phyloP scores from a whole-genome alignment of 2,888 invertebrate genomes.

The Drosophila cognata region DNA sequence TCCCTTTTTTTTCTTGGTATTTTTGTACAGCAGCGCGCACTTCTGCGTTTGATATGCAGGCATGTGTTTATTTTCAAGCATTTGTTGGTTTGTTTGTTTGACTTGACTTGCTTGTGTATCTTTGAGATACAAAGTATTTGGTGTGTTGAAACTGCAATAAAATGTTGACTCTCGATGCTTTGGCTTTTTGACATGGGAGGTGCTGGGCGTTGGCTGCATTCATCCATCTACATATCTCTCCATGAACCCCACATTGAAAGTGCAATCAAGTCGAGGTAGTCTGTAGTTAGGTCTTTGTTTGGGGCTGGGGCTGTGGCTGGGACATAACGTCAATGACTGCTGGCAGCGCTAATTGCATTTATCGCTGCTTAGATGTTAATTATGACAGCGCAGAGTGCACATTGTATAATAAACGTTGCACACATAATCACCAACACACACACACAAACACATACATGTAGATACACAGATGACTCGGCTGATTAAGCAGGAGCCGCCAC shows the following conservation, averaged over 20 bases:
- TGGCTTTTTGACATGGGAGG: conserved; percentile 61
- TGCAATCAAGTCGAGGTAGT: conserved; percentile 65
- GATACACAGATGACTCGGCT: conserved; percentile 24
- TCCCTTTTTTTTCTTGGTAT: conserved; percentile 31
- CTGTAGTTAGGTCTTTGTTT: conserved; percentile 9
- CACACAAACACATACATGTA: background rate
- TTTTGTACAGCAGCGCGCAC: conserved; percentile 49
- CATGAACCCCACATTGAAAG: conserved; percentile 78
- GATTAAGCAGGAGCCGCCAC: conserved; percentile 47
- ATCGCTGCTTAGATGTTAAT: conserved; percentile 76
- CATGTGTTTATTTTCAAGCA: conserved; percentile 47
- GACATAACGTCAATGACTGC: conserved; percentile 53
- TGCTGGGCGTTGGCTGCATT: conserved; percentile 51
- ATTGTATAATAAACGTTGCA: conserved; percentile 47
- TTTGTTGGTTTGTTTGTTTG: conserved; percentile 46
- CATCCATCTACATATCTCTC: conserved; percentile 32
- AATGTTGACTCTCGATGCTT: conserved; percentile 59
- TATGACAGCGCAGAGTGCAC: conserved; percentile 65
- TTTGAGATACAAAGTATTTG: conserved; percentile 47
- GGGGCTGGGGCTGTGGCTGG: conserved; percentile 5
- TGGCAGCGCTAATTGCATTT: conserved; percentile 71
- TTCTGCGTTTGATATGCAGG: conserved; percentile 4
- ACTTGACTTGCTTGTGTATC: conserved; percentile 50
- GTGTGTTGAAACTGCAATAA: conserved; percentile 42
- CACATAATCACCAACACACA: conserved; percentile 12